phyloP scores from a whole-genome alignment of 1,140 invertebrate species.

The Trichonephila inaurata region DNA sequence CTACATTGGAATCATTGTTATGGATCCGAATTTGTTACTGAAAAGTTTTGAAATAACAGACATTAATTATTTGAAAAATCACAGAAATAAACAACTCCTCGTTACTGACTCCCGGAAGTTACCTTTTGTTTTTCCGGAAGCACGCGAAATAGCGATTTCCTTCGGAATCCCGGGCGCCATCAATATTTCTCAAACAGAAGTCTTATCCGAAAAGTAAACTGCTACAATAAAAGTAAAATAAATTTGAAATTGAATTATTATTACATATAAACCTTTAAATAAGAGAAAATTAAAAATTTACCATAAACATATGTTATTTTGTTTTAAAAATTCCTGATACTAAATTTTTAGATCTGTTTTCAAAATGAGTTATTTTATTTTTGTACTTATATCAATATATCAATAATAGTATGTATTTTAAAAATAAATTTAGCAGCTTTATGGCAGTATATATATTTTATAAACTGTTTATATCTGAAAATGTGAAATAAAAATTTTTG shows the following conservation, averaged over 20 bases:
- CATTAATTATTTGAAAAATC: slow-evolving; percentile 13
- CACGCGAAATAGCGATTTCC: slow-evolving; percentile 74
- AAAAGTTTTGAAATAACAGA: neutral
- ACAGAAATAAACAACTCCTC: slow-evolving; percentile 41
- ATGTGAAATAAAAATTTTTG: no score
- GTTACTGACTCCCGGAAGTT: slow-evolving; percentile 71
- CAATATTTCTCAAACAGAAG: slow-evolving; percentile 30
- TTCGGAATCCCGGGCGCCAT: slow-evolving; percentile 64
- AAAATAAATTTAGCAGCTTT: no score
- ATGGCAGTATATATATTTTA: neutral
- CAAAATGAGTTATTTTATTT: no score
- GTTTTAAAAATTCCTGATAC: no score
- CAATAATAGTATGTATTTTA: no score
- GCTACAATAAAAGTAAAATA: neutral
- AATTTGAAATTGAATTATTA: neutral
- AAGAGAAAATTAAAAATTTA: neutral
- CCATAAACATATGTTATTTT: no score
- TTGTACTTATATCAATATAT: no score
- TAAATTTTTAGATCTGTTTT: no score
- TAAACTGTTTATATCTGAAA: neutral
- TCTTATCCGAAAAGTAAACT: slow-evolving; percentile 41
- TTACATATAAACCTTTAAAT: neutral
- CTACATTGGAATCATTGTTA: neutral
- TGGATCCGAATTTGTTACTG: neutral
- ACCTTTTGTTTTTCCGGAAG: slow-evolving; percentile 77